These are phyloP conservation scores for Clarias laeviceps DNA, from an alignment of 2,797 vertebrate species.

Conservation along the genomic window DNA sequence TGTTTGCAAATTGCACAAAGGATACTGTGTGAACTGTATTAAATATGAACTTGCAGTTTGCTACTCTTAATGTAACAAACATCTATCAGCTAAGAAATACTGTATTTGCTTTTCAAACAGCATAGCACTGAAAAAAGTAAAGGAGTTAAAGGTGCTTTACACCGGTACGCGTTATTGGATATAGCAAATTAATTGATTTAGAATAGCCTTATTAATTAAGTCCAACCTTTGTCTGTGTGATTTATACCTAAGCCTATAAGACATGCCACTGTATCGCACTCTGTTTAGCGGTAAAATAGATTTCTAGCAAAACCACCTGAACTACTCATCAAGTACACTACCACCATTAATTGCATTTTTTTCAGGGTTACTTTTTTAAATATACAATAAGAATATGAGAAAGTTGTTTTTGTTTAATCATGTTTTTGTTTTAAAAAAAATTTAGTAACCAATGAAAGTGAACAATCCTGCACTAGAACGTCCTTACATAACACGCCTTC, in stretches of 20 bases:
- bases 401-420: background rate
- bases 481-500: background rate
- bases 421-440: background rate
- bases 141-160: background rate
- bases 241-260: background rate
- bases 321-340: background rate
- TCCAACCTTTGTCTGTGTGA: background rate
- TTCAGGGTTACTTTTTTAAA: background rate
- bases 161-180: too few species aligned
- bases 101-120: background rate
- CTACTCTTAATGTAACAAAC: background rate
- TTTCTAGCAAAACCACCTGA: background rate
- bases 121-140: background rate
- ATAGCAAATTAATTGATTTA: background rate
- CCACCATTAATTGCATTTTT: background rate
- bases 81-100: slow-evolving; percentile 4
- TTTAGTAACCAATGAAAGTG: background rate
- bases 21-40: background rate
- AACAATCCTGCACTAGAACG: background rate
- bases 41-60: background rate
- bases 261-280: too few species aligned
- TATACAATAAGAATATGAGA: background rate
- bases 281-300: background rate
- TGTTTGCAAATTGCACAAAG: background rate
- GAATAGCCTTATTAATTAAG: background rate